Base-by-base conservation (phyloP, 2,113 vertebrate genomes). In the Gymnogyps californianus region DNA sequence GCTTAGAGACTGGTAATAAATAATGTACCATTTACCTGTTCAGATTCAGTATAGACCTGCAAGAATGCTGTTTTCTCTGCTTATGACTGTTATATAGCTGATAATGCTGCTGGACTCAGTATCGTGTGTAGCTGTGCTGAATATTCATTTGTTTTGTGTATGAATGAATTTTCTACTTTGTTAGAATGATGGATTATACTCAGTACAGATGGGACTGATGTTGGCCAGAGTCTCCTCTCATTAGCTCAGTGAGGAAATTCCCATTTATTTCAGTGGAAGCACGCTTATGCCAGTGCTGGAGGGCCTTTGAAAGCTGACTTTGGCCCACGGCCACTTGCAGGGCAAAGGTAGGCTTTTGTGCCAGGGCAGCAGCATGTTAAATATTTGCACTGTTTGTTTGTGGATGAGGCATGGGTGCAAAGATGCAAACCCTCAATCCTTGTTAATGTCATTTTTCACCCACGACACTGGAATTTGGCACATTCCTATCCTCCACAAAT, bases 161-260 rank as follows among this genome's bases (percentile, higher is more conserved):
- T 70, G 78, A 90, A 90, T 76, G 66, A 83, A 16, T 89, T 83
- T 83, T 49, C 40, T 80, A 1, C 49, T 90, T 61, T 77, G 75
- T 80, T 96, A 81, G 49, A 83, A 70, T 82, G 90, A 78, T 94
- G 85, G 65, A 87, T 91, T 95, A 71, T 62, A 19, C 46, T 71
- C 7, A 0, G 72, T 87, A 36, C 90, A 51, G 87, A 75, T 87
- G 87, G 87, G 74, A 78, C 74, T 87, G 46, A 36, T 84, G 61
- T 70, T 95, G 92, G 87, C 84, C 31, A 5, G 11, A 8, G 8
- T 74, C 55, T 94, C 13, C 51, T 61, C 40, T 93, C 55, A 54
- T 89, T 93, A 93, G 55, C 46, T 93, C 57, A 64, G 72, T 18
- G 59, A 93, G 55, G 75, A 83, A 92, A 77, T 85, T 86, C 88